Conservation (phyloP, 1,140 invertebrate genomes). For the Sycophila sp. region DNA sequence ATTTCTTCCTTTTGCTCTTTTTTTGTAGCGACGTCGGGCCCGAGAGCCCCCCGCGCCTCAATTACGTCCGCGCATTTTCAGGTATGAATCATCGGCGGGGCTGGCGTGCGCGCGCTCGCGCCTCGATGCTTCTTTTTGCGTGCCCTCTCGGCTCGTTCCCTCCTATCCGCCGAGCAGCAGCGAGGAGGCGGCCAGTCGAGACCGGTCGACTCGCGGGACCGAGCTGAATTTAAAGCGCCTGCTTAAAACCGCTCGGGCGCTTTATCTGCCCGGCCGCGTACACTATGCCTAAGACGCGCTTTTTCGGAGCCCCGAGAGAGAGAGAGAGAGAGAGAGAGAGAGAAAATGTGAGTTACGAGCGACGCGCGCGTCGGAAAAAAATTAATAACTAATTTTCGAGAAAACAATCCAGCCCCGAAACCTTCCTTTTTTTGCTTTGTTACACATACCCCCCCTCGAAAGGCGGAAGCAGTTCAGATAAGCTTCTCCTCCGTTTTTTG, state of each 20-base stretch:
- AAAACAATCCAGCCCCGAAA: too few relatives aligned
- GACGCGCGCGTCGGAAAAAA: not conserved
- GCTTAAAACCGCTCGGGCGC: not conserved
- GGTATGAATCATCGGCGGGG: slow-evolving; percentile 27
- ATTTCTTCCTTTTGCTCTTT: not conserved
- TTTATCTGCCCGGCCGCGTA: not conserved
- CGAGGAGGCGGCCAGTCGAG: not conserved
- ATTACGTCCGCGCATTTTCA: slow-evolving; percentile 21
- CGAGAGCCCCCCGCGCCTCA: not conserved
- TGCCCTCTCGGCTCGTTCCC: not conserved
- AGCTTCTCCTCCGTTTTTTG: too few relatives aligned
- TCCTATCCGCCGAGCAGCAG: not conserved
- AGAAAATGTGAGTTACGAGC: not conserved
- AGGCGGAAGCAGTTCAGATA: too few relatives aligned
- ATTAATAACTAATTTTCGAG: slow-evolving; percentile 33
- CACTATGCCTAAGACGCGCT: not conserved
- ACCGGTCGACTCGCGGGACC: slow-evolving; percentile 14
- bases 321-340: not conserved
- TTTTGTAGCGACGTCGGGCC: not conserved
- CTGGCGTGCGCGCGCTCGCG: not conserved
- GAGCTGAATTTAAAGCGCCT: slow-evolving; percentile 34
- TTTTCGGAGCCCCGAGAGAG: not conserved
- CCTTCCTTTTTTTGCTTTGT: too few relatives aligned
- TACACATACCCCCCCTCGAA: too few relatives aligned
- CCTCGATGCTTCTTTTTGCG: not conserved